Evolutionary conservation across 2,797 vertebrate species (phyloP), one percentile per base, ranked within the genome.

Genomic region (Takifugu rubripes): DNA sequence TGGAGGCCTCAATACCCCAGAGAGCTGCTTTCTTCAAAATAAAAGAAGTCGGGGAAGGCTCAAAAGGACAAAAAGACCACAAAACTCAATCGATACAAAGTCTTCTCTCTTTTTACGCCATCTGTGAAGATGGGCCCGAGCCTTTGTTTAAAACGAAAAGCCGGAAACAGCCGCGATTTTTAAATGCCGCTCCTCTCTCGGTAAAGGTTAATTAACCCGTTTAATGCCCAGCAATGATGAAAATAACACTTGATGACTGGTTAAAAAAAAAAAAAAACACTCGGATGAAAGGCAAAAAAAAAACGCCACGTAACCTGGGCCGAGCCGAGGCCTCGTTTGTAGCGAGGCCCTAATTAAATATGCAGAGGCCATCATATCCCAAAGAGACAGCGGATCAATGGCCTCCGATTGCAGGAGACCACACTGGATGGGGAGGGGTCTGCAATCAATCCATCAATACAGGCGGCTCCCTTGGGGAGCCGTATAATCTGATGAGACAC

Each of bases 381-480:
- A 74, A 56, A 78, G 81, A 85, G 75, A 86, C 68, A 47, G 44
- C 21, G 47, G 78, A 84, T 86, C 79, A 83, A 84, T 86, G 75
- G 64, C 64, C 70, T 75, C 72, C 81, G 84, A 83, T 75, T 64
- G 77, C 70, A 76, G 59, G 33, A 66, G 70, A 68, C 59, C 68
- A 55, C 67, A 74, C 77, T 74, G 72, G 68, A 82, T 21, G 59
- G 84, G 84, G 84, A 79, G 81, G 82, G 62, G 76, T 61, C 72
- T 70, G 74, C 85, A 86, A 87, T 88, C 87, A 87, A 89, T 88
- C 83, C 73, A 88, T 90, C 87, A 90, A 89, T 89, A 85, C 78
- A 53, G 67, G 55, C 74, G 9, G 61, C 58, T 79, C 66, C 77
- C 84, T 79, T 25, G n/a, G 83, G 82, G 80, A 79, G 77, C 57